Base-by-base conservation (phyloP, 1,140 invertebrate species). In the Homarus americanus region DNA sequence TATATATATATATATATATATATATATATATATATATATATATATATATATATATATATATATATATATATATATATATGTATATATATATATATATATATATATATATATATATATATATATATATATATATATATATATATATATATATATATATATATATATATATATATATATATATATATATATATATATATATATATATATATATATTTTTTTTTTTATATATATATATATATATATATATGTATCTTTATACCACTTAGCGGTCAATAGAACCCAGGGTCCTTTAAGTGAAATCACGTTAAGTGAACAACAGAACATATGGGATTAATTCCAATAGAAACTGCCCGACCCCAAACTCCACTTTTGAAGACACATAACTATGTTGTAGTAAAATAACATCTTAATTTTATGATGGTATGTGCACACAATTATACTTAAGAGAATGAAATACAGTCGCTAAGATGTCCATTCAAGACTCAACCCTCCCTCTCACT, bases 131-230 rank as follows among this genome's bases (percentile, higher is more conserved):
- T 80, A 44, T 80, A 44, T 80, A 58, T 58, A 44, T 15, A 32
- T 63, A 36, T 36, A 82, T 82, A 82, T 49, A 58, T 82, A 82
- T 53, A 82, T 36, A 53, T 63, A 58, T 82, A 82, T 82, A 58
- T 53, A 82, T 82, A 82, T 58, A 82, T 53, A 53, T 82, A 53
- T 82, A 82, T 53, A 82, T 49, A 82, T 58, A 82, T 82, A 82
- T 32, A 32, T 34, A 82, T 49, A 34, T 82, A 58, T 82, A 82
- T 58, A 63, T 58, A 82, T 58, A 49, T n/a, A 53, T 34, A 82
- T 58, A 53, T 36, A 82, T 53, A 80, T 80, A 53, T 53, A 80
- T 28, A 28, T 80, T 5, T 53, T 44, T 80, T 28, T 80, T 28
- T 49, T 49, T 58, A 82, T 36, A 79, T 44, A 82, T 75, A 75